Evolutionary conservation across 92 coral and sea anemone genomes (phyloP), one percentile per base, ranked within the genome.

Genomic region (Parazoanthus swiftii): DNA sequence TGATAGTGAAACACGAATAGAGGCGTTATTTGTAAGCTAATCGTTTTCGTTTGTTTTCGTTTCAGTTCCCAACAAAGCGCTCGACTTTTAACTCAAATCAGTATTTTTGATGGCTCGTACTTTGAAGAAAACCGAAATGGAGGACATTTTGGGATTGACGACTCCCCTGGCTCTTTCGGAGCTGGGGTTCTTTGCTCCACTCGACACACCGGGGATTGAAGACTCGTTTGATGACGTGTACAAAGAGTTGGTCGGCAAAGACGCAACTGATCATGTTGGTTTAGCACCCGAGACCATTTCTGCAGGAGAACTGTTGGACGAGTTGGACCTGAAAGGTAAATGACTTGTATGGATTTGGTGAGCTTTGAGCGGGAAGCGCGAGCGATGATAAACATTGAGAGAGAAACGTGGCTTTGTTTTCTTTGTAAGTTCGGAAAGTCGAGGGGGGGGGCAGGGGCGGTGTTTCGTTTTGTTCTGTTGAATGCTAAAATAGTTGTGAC

Each of bases 261-360:
- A 85, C 25, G 83, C 81, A 3, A 42, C 88, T 51, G 73, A 29
- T 20, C 63, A 89, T 29, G 92, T 80, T 48, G 89, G 66, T 38
- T 84, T 29, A 84, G 67, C 87, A 43, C 63, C 86, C 6, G 79
- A 84, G 39, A 39, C 51, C 23, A 43, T 94, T 80, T 93, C 85
- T 23, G 94, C 98, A 77, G 93, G 87, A 81, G 98, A 94, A 39
- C 93, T 94, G 38, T 82, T 94, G 18, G 90, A 94, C 80, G 95
- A 88, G 88, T 79, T 94, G 39, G 91, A 94, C 81, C 79, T 94
- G 26, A 88, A 93, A 93, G 94, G 98, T 94, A 81, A 74, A 66
- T 16, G 23, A 68, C 9, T 6, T 8, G 66, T 42, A 29, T 33
- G 48, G 7, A 37, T 79, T 67, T 23, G 23, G 33, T 15, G 6